Evolutionary conservation across 2,113 vertebrate species (phyloP).

Genomic region (Zosterops borbonicus): DNA sequence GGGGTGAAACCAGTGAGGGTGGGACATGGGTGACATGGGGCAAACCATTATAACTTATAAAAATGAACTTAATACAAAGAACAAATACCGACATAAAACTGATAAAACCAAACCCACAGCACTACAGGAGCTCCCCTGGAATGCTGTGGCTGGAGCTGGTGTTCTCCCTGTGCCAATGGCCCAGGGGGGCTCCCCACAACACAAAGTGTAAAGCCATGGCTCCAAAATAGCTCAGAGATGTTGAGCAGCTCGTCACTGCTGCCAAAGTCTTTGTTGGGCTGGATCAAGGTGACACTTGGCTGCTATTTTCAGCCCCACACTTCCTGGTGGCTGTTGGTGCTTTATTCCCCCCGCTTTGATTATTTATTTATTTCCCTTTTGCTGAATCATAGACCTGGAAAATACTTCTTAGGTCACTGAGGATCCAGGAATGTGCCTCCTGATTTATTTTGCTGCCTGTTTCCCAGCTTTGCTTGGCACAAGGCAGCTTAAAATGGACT

Average conservation of each 20-base stretch:
- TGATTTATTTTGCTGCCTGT: neutral
- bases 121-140: neutral
- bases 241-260: neutral
- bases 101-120: too few relatives aligned
- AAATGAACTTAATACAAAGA: too few relatives aligned
- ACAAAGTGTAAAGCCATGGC: accelerated
- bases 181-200: neutral
- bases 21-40: too few relatives aligned
- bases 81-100: too few relatives aligned
- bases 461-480: neutral
- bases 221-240: slow-evolving; percentile 3
- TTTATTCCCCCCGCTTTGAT: neutral
- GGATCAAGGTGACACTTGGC: slow-evolving; percentile 40
- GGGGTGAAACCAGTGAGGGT: too few relatives aligned
- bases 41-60: too few relatives aligned
- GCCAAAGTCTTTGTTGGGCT: slow-evolving; percentile 3
- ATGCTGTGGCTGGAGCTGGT: neutral
- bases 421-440: neutral
- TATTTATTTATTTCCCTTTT: neutral
- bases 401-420: neutral
- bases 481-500: neutral
- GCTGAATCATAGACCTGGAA: slow-evolving; percentile 17
- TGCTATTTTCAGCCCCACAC: slow-evolving; percentile 43
- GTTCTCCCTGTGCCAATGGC: neutral
- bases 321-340: neutral